Evolutionary conservation across 2,888 invertebrate species (phyloP), one percentile per base, ranked within the genome.

Genomic region (Lepidocyrtinus sp.): DNA sequence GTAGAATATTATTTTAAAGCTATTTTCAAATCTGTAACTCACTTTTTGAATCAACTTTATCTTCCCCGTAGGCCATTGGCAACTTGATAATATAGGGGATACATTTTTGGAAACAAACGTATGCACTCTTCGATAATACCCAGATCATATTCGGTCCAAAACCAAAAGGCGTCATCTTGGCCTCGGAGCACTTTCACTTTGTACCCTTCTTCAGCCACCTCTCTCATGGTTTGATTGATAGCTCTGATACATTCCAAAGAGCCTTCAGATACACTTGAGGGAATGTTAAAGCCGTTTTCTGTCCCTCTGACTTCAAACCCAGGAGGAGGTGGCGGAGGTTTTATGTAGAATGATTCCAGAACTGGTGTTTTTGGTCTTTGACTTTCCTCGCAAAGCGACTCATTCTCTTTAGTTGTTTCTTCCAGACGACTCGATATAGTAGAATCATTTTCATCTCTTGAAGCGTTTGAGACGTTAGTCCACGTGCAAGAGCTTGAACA

Each of bases 141-240:
- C 17, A 68, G 69, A 22, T 75, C 75, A 62, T 19, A n/a, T 21
- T 75, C 50, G 1, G 75, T 69, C 75, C 75, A 75, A 45, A 61
- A 75, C 69, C 68, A 62, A n/a, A 62, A 21, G 17, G 69, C 61
- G 1, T 55, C 45, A 22, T 22, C 9, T 25, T n/a, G n/a, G 2
- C 3, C 7, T 7, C 36, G 36, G 12, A 7, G 12, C 36, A 12
- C 12, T 36, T 36, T 15, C 46, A 46, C n/a, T 45, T 12, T 22
- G 45, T 72, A n/a, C 19, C 36, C 27, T 62, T 12, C n/a, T 62
- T 72, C 36, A 5, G 5, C 5, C 5, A 36, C 5, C 5, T 7
- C 36, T 12, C 36, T 36, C 26, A 71, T 21, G 7, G 46, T 24
- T 59, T 71, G 55, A 25, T 59, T 55, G 50, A 71, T 59, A 22